Evolutionary conservation across 1,140 invertebrate genomes (phyloP).

Genomic region (Bombus difficillimus): DNA sequence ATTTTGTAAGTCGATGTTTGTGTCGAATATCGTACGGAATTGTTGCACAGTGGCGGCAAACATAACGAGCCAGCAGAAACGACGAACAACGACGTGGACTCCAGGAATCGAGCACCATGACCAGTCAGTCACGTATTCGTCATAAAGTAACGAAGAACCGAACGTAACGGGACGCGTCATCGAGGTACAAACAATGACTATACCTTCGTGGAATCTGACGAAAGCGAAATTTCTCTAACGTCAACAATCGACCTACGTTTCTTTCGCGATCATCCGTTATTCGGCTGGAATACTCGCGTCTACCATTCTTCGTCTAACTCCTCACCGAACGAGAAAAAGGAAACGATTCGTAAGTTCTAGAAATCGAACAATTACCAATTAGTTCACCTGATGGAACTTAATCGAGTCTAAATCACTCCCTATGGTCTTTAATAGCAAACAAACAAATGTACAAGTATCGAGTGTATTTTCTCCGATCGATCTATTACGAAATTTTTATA

Average conservation of each 20-base stretch:
- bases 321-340: too few relatives aligned
- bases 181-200: slow-evolving; percentile 18
- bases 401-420: too few relatives aligned
- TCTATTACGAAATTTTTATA: too few relatives aligned
- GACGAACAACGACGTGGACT: neutral
- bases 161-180: slow-evolving; percentile 7
- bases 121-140: slow-evolving; percentile 29
- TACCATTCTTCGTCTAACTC: too few relatives aligned
- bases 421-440: too few relatives aligned
- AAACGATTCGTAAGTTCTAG: too few relatives aligned
- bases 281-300: neutral
- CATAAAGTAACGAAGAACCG: slow-evolving; percentile 5
- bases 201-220: slow-evolving; percentile 11
- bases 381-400: accelerated
- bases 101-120: neutral
- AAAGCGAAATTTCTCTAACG: neutral
- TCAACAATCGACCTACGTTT: neutral
- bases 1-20: neutral
- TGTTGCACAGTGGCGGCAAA: neutral
- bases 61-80: neutral
- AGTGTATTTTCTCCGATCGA: too few relatives aligned
- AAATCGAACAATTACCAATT: too few relatives aligned
- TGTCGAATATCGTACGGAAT: neutral
- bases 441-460: too few relatives aligned
- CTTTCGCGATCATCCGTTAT: too few relatives aligned